Evolutionary conservation across 2,113 vertebrate species (phyloP).

Genomic region (Gavia stellata): DNA sequence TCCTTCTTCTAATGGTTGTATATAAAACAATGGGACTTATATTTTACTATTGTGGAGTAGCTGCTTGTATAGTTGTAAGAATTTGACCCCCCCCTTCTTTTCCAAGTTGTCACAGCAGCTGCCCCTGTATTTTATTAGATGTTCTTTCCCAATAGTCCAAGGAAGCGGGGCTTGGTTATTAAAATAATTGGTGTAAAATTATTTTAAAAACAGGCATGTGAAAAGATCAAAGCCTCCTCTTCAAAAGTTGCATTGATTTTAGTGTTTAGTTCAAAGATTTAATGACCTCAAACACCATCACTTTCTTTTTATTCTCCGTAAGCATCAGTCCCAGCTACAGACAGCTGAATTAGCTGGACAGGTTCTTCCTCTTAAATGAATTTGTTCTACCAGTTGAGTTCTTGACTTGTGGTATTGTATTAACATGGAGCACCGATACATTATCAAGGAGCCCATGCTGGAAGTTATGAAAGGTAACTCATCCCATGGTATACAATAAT

Average conservation of each 20-base stretch:
- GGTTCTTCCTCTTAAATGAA: background rate
- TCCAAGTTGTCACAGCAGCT: constrained; percentile 32
- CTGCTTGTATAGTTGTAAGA: constrained; percentile 48
- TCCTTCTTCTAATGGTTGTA: constrained; percentile 5
- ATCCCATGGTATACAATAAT: background rate
- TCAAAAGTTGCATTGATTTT: background rate
- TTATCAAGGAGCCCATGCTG: background rate
- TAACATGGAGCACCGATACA: background rate
- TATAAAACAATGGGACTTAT: constrained; percentile 25
- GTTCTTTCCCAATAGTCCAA: constrained; percentile 2
- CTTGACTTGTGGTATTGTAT: background rate
- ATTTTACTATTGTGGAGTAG: constrained; percentile 46
- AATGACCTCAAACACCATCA: background rate
- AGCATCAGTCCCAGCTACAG: background rate
- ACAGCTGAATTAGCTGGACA: background rate
- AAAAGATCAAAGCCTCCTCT: constrained; percentile 34
- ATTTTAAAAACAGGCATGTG: background rate
- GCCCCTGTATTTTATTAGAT: constrained; percentile 21
- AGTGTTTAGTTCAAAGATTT: background rate
- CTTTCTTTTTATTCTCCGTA: background rate
- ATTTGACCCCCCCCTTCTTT: background rate
- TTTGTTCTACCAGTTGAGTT: background rate
- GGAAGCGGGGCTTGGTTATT: background rate
- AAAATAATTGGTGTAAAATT: background rate
- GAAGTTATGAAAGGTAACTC: background rate